A percentile compares a stretch with the other conserved stretches of the same genome.
Evolutionary conservation across 2,797 vertebrate species (phyloP).

Genomic region (Muscicapa comitata): DNA sequence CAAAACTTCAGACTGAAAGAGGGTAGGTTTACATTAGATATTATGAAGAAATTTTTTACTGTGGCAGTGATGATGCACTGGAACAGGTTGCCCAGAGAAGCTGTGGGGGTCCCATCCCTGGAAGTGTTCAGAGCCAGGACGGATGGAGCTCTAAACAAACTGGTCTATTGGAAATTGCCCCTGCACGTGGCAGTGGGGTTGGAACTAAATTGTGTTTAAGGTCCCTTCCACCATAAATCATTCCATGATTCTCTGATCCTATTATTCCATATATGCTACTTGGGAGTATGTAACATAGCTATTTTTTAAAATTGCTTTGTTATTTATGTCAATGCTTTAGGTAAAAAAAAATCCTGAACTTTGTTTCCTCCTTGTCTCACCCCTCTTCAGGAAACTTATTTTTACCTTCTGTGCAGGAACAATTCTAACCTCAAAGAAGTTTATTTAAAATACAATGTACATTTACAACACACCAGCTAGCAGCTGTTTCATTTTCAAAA

Average conservation of each 20-base stretch:
- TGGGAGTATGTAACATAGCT: background rate
- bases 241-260: background rate
- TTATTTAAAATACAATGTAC: background rate
- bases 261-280: background rate
- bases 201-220: background rate
- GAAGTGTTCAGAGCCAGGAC: background rate
- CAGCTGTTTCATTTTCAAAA: background rate
- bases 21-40: background rate
- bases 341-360: background rate
- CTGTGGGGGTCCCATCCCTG: background rate
- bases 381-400: background rate
- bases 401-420: background rate
- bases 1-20: background rate
- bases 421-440: background rate
- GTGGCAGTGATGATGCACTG: background rate
- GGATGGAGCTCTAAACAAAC: background rate
- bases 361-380: background rate
- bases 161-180: background rate
- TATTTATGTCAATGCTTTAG: background rate
- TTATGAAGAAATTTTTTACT: background rate
- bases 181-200: no score
- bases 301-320: background rate
- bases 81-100: background rate
- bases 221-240: fast-evolving
- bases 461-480: background rate